These are phyloP conservation scores for Drosophila erecta DNA, from an alignment of 1,140 invertebrate species.

Conservation along the genomic window DNA sequence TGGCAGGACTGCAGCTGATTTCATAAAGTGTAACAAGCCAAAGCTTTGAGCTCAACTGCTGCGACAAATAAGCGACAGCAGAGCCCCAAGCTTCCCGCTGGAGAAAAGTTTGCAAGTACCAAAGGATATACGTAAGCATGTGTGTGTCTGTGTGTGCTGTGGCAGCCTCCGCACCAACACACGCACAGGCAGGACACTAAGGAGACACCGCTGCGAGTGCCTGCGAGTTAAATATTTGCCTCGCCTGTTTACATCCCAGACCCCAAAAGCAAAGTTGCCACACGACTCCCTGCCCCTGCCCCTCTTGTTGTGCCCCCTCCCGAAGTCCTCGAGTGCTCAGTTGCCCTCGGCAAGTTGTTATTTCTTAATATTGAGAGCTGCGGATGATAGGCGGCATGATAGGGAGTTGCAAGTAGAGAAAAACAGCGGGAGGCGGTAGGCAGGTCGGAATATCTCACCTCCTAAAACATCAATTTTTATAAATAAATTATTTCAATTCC, in stretches of 20 bases:
- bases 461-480: no score
- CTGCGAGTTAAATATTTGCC: conserved; percentile 77
- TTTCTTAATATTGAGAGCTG: conserved; percentile 77
- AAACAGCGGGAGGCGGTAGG: background rate
- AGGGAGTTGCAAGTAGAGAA: background rate
- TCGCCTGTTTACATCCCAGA: conserved; percentile 76
- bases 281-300: conserved; percentile 7
- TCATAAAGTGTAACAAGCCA: conserved; percentile 78
- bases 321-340: conserved; percentile 14
- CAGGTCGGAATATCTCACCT: background rate
- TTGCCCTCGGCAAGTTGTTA: conserved; percentile 66
- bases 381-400: conserved; percentile 27
- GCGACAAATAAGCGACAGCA: conserved; percentile 74
- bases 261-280: conserved; percentile 65
- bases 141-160: conserved; percentile 17
- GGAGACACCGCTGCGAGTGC: conserved; percentile 39
- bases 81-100: conserved; percentile 34
- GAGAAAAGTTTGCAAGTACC: conserved; percentile 61
- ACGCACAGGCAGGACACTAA: conserved; percentile 21
- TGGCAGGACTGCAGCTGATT: conserved; percentile 63
- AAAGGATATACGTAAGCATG: conserved; percentile 8
- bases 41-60: conserved; percentile 71
- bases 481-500: no score
- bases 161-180: conserved; percentile 31
- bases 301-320: no score